phyloP scores from a whole-genome alignment of 2,797 vertebrate genomes.

The Cossypha heuglini region DNA sequence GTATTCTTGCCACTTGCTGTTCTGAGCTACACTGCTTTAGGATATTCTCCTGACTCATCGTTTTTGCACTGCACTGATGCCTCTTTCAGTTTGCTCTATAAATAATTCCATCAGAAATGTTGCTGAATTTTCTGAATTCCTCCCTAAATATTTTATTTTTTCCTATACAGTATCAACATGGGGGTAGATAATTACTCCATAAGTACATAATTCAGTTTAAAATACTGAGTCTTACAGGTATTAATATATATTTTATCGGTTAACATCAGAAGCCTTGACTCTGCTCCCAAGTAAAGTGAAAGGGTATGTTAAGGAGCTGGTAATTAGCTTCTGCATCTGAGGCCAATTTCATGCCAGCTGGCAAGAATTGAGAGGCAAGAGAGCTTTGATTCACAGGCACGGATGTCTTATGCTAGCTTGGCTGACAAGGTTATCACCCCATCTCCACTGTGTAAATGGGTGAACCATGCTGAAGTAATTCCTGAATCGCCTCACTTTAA shows the following conservation, averaged over 20 bases:
- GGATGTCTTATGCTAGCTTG: not conserved
- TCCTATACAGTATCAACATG: not conserved
- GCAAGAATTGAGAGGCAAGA: not conserved
- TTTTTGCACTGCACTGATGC: not conserved
- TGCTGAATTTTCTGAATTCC: not conserved
- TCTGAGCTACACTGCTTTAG: not conserved
- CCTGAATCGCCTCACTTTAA: not conserved
- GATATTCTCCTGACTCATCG: not conserved
- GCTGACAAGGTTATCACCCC: not conserved
- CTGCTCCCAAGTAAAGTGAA: not conserved
- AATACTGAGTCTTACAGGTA: not conserved
- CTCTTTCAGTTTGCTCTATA: not conserved
- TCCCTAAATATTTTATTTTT: not conserved
- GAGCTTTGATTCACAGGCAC: not conserved
- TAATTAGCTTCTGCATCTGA: conserved; percentile 46
- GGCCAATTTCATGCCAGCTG: conserved; percentile 41
- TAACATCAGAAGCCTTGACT: not conserved
- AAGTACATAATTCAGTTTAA: not conserved
- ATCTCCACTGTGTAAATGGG: not conserved
- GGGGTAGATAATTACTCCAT: not conserved
- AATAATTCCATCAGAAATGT: not conserved
- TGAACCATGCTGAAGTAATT: not conserved
- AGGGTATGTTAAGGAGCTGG: not conserved
- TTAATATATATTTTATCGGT: not conserved
- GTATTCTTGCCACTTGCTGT: not conserved